These are phyloP conservation scores for Andrena bucephala DNA, from an alignment of 2,888 invertebrate species.

Conservation along the genomic window DNA sequence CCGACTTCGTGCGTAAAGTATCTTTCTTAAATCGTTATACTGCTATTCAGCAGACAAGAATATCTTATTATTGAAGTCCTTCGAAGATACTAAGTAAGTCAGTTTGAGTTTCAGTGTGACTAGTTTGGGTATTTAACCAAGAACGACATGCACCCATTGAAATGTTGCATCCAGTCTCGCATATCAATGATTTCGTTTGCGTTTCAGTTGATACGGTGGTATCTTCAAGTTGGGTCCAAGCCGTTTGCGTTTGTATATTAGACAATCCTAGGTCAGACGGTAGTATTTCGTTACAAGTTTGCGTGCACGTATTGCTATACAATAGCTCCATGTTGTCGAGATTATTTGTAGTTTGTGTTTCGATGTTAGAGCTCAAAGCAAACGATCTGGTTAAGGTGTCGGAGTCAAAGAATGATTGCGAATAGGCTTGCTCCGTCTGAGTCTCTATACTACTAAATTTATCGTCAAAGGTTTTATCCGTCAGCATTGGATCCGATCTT, in stretches of 20 bases:
- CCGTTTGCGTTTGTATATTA: constrained; percentile 89
- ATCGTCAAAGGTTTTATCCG: constrained; percentile 79
- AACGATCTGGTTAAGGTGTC: constrained; percentile 77
- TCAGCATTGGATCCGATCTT: constrained; percentile 81
- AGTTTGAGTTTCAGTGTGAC: constrained; percentile 87
- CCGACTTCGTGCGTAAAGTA: constrained; percentile 30
- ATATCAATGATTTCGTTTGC: constrained; percentile 85
- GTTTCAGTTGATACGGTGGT: constrained; percentile 87
- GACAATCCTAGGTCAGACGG: constrained; percentile 87
- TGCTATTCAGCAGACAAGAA: constrained; percentile 16
- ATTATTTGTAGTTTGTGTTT: constrained; percentile 88
- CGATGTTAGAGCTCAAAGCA: constrained; percentile 86
- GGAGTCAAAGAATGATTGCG: constrained; percentile 79
- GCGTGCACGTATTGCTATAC: constrained; percentile 86
- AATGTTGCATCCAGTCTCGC: constrained; percentile 72
- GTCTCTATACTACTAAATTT: constrained; percentile 82
- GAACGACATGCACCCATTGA: constrained; percentile 73
- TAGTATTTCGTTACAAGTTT: constrained; percentile 87
- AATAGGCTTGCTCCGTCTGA: constrained; percentile 81
- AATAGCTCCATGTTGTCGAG: constrained; percentile 83
- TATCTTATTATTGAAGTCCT: constrained; percentile 71
- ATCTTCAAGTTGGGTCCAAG: constrained; percentile 86
- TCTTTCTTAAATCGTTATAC: constrained; percentile 27
- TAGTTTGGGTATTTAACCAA: constrained; percentile 82
- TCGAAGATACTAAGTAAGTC: constrained; percentile 84